Evolutionary conservation across 1,140 invertebrate genomes (phyloP).

Genomic region (Leptoteleia sp.): DNA sequence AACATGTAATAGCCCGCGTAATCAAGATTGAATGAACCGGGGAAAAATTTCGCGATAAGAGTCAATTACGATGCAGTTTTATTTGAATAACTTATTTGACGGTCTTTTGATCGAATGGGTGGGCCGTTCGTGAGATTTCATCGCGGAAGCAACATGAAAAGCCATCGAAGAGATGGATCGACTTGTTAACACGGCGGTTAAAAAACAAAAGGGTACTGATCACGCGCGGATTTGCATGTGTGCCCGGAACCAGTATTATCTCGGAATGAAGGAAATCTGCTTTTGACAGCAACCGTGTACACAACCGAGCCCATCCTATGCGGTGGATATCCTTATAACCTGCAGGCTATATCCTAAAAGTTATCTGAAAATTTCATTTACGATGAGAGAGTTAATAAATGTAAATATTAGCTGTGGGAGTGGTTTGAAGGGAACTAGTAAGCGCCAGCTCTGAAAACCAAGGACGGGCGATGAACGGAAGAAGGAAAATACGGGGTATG

Average conservation of each 20-base stretch:
- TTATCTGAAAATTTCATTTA: constrained; percentile 82
- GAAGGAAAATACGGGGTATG: constrained; percentile 66
- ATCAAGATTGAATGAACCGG: constrained; percentile 50
- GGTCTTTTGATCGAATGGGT: constrained; percentile 6
- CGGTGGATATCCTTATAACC: constrained; percentile 76
- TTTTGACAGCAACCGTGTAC: constrained; percentile 72
- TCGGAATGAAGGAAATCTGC: constrained; percentile 74
- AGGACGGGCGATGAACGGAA: constrained; percentile 66
- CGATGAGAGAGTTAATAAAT: constrained; percentile 81
- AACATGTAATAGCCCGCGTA: constrained; percentile 39
- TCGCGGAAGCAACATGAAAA: constrained; percentile 3
- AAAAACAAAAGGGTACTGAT: constrained; percentile 42
- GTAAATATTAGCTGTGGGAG: constrained; percentile 80
- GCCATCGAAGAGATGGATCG: constrained; percentile 22
- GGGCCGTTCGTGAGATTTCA: background rate
- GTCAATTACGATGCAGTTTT: constrained; percentile 46
- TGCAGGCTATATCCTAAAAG: constrained; percentile 79
- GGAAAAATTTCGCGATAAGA: constrained; percentile 40
- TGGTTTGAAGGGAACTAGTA: constrained; percentile 74
- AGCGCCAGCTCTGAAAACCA: constrained; percentile 62
- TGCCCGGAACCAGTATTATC: constrained; percentile 42
- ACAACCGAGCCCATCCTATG: constrained; percentile 58
- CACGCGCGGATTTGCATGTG: constrained; percentile 40
- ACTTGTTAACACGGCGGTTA: constrained; percentile 7
- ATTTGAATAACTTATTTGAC: constrained; percentile 34